These are phyloP conservation scores for Bruchidius siliquastri DNA, from an alignment of 2,888 invertebrate species.

Conservation along the genomic window DNA sequence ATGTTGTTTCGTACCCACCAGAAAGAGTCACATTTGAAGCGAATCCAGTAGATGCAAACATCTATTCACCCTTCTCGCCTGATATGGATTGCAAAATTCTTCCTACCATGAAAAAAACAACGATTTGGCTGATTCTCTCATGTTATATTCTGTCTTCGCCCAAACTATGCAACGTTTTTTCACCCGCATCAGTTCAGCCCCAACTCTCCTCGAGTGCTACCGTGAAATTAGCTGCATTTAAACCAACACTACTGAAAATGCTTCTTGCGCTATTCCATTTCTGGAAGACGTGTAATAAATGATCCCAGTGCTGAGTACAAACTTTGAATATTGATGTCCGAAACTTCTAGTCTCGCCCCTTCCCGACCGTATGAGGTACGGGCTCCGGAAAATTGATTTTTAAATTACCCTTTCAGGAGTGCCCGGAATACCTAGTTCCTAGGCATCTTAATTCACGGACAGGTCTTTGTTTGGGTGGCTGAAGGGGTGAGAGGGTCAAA, in stretches of 20 bases:
- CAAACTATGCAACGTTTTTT: background rate
- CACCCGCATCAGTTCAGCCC: background rate
- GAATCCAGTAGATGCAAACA: no score
- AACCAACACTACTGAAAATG: constrained; percentile 26
- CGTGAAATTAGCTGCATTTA: constrained; percentile 35
- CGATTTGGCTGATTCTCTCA: no score
- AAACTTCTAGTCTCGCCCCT: constrained; percentile 36
- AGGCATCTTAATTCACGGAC: background rate
- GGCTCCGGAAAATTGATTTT: constrained; percentile 39
- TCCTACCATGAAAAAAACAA: no score
- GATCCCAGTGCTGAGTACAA: constrained; percentile 39
- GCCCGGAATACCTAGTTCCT: background rate
- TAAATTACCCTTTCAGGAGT: constrained; percentile 25
- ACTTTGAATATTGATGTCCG: constrained; percentile 47
- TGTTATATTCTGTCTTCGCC: no score
- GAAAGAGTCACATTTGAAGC: no score
- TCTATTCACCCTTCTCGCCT: no score
- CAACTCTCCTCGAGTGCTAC: background rate
- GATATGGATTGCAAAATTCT: no score
- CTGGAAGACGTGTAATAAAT: constrained; percentile 42
- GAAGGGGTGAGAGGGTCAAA: background rate
- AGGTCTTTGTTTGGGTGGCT: background rate
- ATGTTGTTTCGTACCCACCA: no score
- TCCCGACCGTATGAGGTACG: constrained; percentile 35
- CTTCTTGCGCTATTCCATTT: constrained; percentile 13